Evolutionary conservation across 2,113 vertebrate genomes (phyloP), one percentile per base, ranked within the genome.

Genomic region (Upupa epops): DNA sequence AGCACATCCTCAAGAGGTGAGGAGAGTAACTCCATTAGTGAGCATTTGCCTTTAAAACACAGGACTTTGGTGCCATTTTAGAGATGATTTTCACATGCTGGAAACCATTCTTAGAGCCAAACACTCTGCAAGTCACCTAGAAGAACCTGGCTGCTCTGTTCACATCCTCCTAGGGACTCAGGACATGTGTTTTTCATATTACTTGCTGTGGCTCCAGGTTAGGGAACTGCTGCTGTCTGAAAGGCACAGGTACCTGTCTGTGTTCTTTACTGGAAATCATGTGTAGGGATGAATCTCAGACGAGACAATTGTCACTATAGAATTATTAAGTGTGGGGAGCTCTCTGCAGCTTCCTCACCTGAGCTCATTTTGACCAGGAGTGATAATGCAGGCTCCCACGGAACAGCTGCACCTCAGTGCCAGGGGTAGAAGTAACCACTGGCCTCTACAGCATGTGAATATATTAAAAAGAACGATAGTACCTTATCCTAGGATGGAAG

Each of bases 1-100:
- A 95, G 89, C 84, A 79, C 89, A 97, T 97, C 95, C 91, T 96
- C 88, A 88, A 94, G n/a, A n/a, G n/a, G 82, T 90, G 95, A 91
- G 72, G 87, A 82, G 74, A 96, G 72, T 92, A 95, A 96, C 97
- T 95, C 97, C 94, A 94, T 97, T 95, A 96, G 86, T n/a, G 92
- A 96, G 85, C 76, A n/a, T 96, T 97, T 89, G 86, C 88, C 86
- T 86, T 95, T 95, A 93, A 93, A 94, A 92, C 90, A 52, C 75
- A 78, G 56, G 46, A 45, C 64, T 94, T 89, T 29, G 83, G 66
- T 85, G 86, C 80, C 59, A 45, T 89, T 96, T 93, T 63, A 65
- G 83, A 66, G 86, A 42, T 52, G 25, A 48, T 61, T 79, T 81
- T 85, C 76, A 42, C 55, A 55, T 32, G 80, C 74, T 1, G 61